Conservation (phyloP, 2,797 vertebrate genomes). For the Pogonophryne albipinna region DNA sequence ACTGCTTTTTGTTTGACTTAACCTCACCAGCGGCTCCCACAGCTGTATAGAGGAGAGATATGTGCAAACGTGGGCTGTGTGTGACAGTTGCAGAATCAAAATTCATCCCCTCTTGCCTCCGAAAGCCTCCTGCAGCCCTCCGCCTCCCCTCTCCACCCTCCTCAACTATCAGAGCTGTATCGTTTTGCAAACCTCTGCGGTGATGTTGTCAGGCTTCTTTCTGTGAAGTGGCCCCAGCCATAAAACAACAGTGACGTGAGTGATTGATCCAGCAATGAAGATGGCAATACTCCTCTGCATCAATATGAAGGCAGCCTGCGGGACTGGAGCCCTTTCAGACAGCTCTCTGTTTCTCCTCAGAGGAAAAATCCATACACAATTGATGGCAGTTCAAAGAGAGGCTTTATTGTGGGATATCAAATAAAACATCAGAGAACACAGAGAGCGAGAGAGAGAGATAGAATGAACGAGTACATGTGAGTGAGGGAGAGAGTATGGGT, state of each 20-base stretch:
- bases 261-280: constrained; percentile 87
- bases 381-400: constrained; percentile 86
- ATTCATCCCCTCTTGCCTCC: constrained; percentile 70
- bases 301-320: constrained; percentile 86
- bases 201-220: constrained; percentile 84
- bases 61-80: constrained; percentile 36
- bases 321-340: constrained; percentile 86
- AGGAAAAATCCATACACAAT: constrained; percentile 88
- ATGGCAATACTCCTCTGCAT: constrained; percentile 87
- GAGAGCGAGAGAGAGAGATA: constrained; percentile 74
- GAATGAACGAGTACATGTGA: constrained; percentile 73
- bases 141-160: constrained; percentile 57
- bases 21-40: constrained; percentile 55
- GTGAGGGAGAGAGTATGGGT: constrained; percentile 67
- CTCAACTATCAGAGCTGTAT: constrained; percentile 83
- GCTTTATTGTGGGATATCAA: constrained; percentile 88
- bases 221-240: constrained; percentile 84
- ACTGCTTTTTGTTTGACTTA: constrained; percentile 57
- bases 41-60: constrained; percentile 57
- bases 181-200: constrained; percentile 83
- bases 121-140: constrained; percentile 59
- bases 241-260: constrained; percentile 86
- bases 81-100: constrained; percentile 77
- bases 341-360: constrained; percentile 86
- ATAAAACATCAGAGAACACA: constrained; percentile 86